Conservation (phyloP, 2,113 vertebrate genomes). For the Nesogale talazaci region DNA sequence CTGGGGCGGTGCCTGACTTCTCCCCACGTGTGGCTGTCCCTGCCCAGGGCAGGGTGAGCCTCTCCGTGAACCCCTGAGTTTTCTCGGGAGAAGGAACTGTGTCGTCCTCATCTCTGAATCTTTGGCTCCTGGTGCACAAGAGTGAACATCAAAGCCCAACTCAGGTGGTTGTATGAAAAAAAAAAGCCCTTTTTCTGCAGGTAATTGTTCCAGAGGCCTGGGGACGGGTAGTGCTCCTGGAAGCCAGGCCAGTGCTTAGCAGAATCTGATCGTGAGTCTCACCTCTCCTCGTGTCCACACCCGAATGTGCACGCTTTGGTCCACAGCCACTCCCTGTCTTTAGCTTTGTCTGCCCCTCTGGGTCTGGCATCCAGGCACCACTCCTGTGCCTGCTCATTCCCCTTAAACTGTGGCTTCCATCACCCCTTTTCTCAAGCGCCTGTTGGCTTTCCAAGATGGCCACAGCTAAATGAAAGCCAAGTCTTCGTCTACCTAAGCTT, state of each 20-base stretch:
- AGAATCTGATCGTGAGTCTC: not conserved
- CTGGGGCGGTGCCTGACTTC: not conserved
- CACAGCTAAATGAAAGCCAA: not conserved
- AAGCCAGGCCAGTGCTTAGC: not conserved
- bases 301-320: too few relatives aligned
- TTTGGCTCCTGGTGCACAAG: not conserved
- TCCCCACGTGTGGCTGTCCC: not conserved
- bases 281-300: accelerated
- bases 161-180: not conserved
- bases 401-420: not conserved
- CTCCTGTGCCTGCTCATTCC: not conserved
- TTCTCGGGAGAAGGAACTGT: not conserved
- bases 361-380: not conserved
- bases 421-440: not conserved
- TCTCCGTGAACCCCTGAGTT: not conserved
- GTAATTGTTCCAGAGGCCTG: not conserved
- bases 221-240: too few relatives aligned
- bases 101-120: not conserved
- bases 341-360: not conserved
- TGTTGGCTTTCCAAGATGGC: not conserved
- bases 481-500: not conserved
- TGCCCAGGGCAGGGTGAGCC: not conserved
- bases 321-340: not conserved
- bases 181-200: not conserved
- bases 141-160: not conserved